Conservation (phyloP, 2,888 invertebrate genomes). For the Strigamia maritima region DNA sequence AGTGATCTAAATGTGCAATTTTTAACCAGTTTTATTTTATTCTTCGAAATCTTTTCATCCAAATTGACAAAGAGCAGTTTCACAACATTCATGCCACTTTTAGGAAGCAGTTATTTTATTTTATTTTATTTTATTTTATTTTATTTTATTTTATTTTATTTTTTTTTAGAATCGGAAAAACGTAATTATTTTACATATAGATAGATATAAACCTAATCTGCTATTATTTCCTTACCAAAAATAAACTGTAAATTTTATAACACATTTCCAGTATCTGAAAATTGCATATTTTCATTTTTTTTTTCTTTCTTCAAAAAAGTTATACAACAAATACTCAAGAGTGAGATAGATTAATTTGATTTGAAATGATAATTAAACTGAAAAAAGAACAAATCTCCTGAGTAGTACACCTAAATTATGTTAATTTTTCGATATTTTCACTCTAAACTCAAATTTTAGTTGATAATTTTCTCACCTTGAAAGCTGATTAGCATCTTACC, state of each 20-base stretch:
- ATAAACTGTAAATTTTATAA: conserved; percentile 19
- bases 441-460: too few species aligned
- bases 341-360: background rate
- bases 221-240: conserved; percentile 5
- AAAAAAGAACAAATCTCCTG: background rate
- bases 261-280: conserved; percentile 13
- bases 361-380: too few species aligned
- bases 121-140: too few species aligned
- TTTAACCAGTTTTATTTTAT: background rate
- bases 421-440: too few species aligned
- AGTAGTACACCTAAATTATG: background rate
- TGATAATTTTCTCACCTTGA: background rate
- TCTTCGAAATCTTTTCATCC: background rate
- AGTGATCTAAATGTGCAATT: background rate
- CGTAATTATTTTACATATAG: conserved; percentile 1
- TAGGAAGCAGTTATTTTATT: background rate
- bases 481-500: conserved; percentile 11
- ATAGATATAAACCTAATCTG: conserved; percentile 4
- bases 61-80: conserved; percentile 13
- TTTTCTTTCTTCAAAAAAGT: background rate
- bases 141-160: background rate
- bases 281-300: background rate
- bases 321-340: background rate
- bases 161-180: background rate
- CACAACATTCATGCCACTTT: background rate